Evolutionary conservation across 1,140 invertebrate genomes (phyloP).

Genomic region (Heliconius congener): DNA sequence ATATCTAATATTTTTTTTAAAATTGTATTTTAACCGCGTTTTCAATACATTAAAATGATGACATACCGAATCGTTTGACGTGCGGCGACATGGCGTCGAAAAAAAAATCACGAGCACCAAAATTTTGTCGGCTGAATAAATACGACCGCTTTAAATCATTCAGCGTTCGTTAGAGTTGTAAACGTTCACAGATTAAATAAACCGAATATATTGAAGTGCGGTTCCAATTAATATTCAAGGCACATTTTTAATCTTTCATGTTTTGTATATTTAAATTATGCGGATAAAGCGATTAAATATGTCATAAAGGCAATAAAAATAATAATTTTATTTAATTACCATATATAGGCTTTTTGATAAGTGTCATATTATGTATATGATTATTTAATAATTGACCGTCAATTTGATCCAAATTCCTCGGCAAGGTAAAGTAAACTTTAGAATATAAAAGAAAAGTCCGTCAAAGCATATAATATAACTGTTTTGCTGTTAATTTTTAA

Average conservation of each 20-base stretch:
- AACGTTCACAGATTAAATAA: conserved; percentile 33
- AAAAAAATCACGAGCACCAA: conserved; percentile 10
- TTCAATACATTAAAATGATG: no score
- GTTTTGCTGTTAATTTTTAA: no score
- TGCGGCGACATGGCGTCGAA: background rate
- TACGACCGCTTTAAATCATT: conserved; percentile 34
- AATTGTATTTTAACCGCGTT: background rate
- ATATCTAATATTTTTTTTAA: background rate
- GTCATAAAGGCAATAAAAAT: background rate
- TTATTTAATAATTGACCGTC: background rate
- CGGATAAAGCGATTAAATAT: background rate
- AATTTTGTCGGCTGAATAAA: conserved; percentile 28
- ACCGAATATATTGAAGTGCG: conserved; percentile 32
- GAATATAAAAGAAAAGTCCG: background rate
- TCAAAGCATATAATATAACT: background rate
- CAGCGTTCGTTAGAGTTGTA: conserved; percentile 31
- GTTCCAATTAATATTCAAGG: conserved; percentile 30
- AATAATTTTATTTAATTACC: background rate
- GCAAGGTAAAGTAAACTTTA: background rate
- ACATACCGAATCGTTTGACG: background rate
- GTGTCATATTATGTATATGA: background rate
- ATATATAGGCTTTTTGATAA: background rate
- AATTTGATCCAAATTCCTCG: background rate
- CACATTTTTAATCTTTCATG: conserved; percentile 8
- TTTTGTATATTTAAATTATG: conserved; percentile 17